phyloP scores from a whole-genome alignment of 2,797 vertebrate species.

The Thamnophis elegans region DNA sequence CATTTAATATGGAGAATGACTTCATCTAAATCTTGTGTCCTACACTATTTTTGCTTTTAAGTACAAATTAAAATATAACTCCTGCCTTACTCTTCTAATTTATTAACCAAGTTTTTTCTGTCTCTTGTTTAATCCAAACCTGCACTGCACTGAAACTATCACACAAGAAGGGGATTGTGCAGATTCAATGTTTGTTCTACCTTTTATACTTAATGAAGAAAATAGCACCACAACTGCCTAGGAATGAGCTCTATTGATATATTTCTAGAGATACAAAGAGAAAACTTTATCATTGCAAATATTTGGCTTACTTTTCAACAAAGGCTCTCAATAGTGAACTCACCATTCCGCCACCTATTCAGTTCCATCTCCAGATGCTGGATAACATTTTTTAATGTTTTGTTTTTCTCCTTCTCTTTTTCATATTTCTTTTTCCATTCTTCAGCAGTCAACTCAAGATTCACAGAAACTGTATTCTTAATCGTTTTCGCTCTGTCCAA shows the following conservation, averaged over 20 bases:
- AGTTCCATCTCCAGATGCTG: constrained; percentile 91
- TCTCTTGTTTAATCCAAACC: not conserved
- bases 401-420: constrained; percentile 97
- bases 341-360: constrained; percentile 93
- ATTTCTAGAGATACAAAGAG: not conserved
- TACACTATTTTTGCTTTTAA: not conserved
- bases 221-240: not conserved
- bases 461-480: constrained; percentile 95
- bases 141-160: not conserved
- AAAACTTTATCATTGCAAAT: not conserved
- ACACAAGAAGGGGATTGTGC: not conserved
- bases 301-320: not conserved
- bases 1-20: not conserved
- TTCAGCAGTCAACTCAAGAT: constrained; percentile 94
- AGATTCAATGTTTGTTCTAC: not conserved
- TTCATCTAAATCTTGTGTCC: not conserved
- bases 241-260: not conserved
- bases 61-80: not conserved
- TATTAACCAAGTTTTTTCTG: not conserved
- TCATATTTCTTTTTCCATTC: constrained; percentile 99
- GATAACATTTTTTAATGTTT: constrained; percentile 89
- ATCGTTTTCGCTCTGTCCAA: constrained; percentile 90
- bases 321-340: constrained; percentile 34
- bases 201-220: not conserved
- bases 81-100: not conserved